These are phyloP conservation scores for Elanus axillaris DNA, from an alignment of 2,113 vertebrate species.

Conservation along the genomic window DNA sequence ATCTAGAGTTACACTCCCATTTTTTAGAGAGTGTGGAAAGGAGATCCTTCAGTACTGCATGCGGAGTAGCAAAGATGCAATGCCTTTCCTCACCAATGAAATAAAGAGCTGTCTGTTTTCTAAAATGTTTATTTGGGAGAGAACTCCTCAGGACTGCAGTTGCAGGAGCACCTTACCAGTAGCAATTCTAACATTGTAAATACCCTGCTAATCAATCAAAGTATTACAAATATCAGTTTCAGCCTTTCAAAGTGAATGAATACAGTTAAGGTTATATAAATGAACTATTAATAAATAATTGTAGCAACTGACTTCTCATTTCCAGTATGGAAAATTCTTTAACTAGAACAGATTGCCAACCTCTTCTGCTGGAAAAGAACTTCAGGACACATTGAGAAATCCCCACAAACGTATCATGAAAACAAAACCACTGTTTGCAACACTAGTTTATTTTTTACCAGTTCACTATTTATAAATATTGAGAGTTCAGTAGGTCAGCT, in stretches of 20 bases:
- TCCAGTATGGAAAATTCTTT: conserved; percentile 59
- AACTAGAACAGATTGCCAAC: conserved; percentile 60
- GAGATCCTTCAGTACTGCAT: background rate
- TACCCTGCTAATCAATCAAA: conserved; percentile 51
- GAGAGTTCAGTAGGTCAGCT: background rate
- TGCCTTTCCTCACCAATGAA: background rate
- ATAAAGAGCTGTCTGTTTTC: conserved; percentile 14
- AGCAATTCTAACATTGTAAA: conserved; percentile 25
- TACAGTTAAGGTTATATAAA: conserved; percentile 64
- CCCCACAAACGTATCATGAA: background rate
- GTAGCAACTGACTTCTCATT: conserved; percentile 64
- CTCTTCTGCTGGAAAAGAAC: conserved; percentile 29
- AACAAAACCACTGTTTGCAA: background rate
- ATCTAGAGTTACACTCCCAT: background rate
- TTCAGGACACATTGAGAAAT: conserved; percentile 37
- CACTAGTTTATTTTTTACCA: background rate
- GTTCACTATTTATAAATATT: background rate
- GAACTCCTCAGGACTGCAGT: background rate
- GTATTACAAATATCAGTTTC: conserved; percentile 46
- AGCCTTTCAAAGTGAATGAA: conserved; percentile 52
- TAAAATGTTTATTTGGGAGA: background rate
- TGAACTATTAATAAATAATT: conserved; percentile 65
- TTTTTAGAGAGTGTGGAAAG: background rate
- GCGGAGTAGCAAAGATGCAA: background rate
- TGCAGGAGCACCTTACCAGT: background rate